Conservation (phyloP, 2,797 vertebrate species). For the Prionace glauca region DNA sequence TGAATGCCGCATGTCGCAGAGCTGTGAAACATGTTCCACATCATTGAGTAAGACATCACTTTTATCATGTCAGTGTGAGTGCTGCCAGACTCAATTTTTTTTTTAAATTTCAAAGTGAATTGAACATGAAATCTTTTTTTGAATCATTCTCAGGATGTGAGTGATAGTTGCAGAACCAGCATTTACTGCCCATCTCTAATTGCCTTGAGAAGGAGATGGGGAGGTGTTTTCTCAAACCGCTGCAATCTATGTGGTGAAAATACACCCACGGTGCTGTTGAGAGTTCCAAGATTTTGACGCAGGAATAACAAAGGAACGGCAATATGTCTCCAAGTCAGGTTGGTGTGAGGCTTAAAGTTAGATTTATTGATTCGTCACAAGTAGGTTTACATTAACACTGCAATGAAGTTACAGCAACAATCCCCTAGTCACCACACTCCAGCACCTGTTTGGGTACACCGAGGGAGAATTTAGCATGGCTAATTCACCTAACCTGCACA, state of each 20-base stretch:
- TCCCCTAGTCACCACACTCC: too few relatives aligned
- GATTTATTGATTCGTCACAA: too few relatives aligned
- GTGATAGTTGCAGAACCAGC: neutral
- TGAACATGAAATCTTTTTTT: neutral
- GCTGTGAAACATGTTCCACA: neutral
- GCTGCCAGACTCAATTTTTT: neutral
- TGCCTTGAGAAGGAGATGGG: neutral
- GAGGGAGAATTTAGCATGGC: too few relatives aligned
- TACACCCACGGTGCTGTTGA: neutral
- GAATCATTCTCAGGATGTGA: neutral
- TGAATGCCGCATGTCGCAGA: neutral
- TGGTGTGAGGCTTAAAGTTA: neutral
- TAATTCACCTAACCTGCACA: too few relatives aligned
- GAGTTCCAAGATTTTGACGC: neutral
- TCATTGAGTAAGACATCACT: neutral
- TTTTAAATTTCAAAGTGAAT: neutral
- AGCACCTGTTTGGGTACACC: too few relatives aligned
- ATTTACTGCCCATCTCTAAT: neutral
- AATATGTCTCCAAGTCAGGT: neutral
- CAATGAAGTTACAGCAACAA: too few relatives aligned
- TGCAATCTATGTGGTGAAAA: neutral
- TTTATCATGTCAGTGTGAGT: neutral
- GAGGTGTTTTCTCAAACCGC: neutral
- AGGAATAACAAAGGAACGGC: neutral
- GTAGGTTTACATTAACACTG: too few relatives aligned